Percentiles rank a stretch among this genome's conserved stretches.
phyloP scores from a whole-genome alignment of 2,888 invertebrate genomes.

The Xestoiulus laeticollis region DNA sequence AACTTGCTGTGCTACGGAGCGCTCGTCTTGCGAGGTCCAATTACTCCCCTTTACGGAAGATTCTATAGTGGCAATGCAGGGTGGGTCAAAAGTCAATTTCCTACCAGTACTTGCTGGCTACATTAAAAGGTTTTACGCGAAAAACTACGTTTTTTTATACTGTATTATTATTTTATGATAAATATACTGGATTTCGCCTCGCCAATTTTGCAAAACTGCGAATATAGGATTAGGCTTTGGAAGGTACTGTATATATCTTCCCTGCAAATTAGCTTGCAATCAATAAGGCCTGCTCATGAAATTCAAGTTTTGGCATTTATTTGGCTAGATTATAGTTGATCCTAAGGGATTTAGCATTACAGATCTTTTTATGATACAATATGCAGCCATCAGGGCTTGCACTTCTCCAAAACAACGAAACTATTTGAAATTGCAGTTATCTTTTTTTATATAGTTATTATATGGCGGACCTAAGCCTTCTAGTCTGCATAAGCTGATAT shows the following conservation, averaged over 20 bases:
- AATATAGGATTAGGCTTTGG: not conserved
- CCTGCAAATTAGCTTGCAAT: not conserved
- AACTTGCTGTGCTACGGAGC: no score
- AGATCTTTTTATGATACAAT: not conserved
- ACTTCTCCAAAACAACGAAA: not conserved
- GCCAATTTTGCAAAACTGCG: not conserved
- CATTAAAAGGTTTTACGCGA: no score
- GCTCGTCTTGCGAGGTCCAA: no score
- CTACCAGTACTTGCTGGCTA: no score
- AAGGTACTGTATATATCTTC: not conserved
- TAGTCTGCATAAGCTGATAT: slow-evolving; percentile 39
- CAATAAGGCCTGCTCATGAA: not conserved
- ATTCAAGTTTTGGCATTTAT: not conserved
- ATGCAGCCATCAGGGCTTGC: not conserved
- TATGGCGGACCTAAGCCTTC: slow-evolving; percentile 29
- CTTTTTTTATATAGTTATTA: not conserved
- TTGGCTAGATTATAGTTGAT: not conserved
- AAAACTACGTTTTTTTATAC: no score
- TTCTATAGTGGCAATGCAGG: no score
- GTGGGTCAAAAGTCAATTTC: no score
- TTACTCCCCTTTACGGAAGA: no score
- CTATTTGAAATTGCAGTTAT: slow-evolving; percentile 35
- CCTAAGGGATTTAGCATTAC: not conserved
- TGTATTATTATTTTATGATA: not conserved
- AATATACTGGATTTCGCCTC: not conserved